Percentiles rank a stretch among this genome's conserved stretches.
phyloP scores from a whole-genome alignment of 2,113 vertebrate genomes.

The Platichthys flesus region DNA sequence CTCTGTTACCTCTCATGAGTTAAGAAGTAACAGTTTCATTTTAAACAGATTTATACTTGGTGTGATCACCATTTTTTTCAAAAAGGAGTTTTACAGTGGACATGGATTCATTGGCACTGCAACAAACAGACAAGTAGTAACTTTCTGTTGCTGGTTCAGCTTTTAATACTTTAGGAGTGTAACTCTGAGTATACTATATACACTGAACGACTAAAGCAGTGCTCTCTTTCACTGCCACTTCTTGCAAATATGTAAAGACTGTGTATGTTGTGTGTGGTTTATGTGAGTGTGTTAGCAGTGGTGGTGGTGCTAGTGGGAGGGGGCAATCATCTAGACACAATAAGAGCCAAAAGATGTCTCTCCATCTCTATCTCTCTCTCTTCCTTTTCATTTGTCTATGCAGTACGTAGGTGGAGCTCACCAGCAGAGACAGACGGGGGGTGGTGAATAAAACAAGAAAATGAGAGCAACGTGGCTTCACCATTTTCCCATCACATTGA shows the following conservation, averaged over 20 bases:
- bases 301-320: neutral
- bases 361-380: conserved; percentile 32
- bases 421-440: conserved; percentile 28
- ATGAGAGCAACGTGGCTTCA: conserved; percentile 20
- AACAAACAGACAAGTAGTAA: no score
- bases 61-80: no score
- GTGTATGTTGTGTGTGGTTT: conserved; percentile 16
- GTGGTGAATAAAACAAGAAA: conserved; percentile 41
- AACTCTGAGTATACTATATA: no score
- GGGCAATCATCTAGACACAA: conserved; percentile 52
- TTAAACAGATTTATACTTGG: no score
- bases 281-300: conserved; percentile 7
- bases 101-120: no score
- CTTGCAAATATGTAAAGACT: conserved; percentile 20
- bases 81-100: no score
- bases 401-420: conserved; percentile 57
- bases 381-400: conserved; percentile 39
- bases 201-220: no score
- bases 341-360: conserved; percentile 58
- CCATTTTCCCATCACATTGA: conserved; percentile 36
- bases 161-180: no score
- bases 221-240: neutral
- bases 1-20: no score
- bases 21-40: no score
- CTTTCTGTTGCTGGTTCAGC: no score